A percentile compares a stretch with the other conserved stretches of the same genome.
phyloP scores from a whole-genome alignment of 2,113 vertebrate genomes.

The Myiopsitta monachus region DNA sequence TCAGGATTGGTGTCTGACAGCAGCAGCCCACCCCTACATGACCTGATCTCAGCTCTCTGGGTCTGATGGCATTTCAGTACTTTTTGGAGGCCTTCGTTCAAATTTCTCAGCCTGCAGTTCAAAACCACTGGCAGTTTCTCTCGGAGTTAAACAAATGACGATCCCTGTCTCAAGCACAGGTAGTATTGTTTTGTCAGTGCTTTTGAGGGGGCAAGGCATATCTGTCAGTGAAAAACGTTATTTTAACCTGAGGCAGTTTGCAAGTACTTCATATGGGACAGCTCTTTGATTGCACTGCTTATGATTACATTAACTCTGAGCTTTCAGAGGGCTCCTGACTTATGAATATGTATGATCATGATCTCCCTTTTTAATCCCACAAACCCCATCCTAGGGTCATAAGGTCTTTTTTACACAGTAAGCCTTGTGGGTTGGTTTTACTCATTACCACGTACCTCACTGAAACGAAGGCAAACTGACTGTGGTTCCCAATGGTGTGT shows the following conservation, averaged over 20 bases:
- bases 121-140: background rate
- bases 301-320: background rate
- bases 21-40: background rate
- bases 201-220: background rate
- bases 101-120: background rate
- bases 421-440: background rate
- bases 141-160: background rate
- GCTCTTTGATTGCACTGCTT: background rate
- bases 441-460: background rate
- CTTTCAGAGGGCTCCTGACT: background rate
- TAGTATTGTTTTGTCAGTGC: background rate
- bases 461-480: background rate
- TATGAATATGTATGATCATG: background rate
- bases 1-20: background rate
- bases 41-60: background rate
- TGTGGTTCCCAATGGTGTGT: rapidly evolving
- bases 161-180: background rate
- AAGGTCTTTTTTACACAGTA: background rate
- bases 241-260: background rate
- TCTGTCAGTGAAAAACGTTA: background rate
- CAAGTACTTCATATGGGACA: background rate
- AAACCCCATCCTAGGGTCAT: background rate
- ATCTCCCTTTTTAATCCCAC: background rate
- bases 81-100: background rate
- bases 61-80: background rate